These are phyloP conservation scores for Azorinus chamasolen DNA, from an alignment of 2,888 invertebrate species.

Conservation along the genomic window DNA sequence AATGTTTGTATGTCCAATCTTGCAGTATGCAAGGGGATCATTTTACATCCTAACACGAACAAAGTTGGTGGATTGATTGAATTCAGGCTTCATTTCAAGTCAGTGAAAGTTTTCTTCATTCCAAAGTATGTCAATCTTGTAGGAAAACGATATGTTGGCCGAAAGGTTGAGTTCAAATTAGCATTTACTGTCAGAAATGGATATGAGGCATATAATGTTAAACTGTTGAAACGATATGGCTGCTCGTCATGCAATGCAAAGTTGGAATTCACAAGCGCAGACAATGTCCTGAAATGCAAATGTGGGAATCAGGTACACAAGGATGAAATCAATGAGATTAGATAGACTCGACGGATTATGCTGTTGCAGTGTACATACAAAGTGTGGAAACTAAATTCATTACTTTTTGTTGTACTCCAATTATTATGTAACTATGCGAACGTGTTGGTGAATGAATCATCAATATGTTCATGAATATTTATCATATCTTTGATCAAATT, in stretches of 20 bases:
- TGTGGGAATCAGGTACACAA: slow-evolving; percentile 37
- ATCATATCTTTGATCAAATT: too few relatives aligned
- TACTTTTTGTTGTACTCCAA: too few relatives aligned
- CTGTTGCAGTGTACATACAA: too few relatives aligned
- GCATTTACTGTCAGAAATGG: slow-evolving; percentile 53
- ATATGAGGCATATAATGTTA: slow-evolving; percentile 56
- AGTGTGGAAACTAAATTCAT: too few relatives aligned
- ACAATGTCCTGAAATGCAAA: slow-evolving; percentile 6
- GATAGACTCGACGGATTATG: too few relatives aligned
- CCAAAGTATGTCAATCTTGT: slow-evolving; percentile 37
- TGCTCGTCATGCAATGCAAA: slow-evolving; percentile 36
- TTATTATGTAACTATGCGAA: too few relatives aligned
- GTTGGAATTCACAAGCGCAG: slow-evolving; percentile 45
- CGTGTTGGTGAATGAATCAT: too few relatives aligned
- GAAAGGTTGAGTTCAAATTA: slow-evolving; percentile 49
- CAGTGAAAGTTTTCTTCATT: slow-evolving; percentile 39
- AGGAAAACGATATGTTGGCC: slow-evolving; percentile 43
- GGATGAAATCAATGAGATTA: slow-evolving; percentile 32
- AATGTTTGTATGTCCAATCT: not conserved
- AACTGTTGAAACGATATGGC: slow-evolving; percentile 32
- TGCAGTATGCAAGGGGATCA: slow-evolving; percentile 59
- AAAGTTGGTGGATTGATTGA: slow-evolving; percentile 52
- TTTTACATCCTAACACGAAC: slow-evolving; percentile 64
- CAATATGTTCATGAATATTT: too few relatives aligned
- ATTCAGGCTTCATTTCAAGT: slow-evolving; percentile 49